Evolutionary conservation across 2,797 vertebrate species (phyloP).

Genomic region (Gadopsis bispinosus): DNA sequence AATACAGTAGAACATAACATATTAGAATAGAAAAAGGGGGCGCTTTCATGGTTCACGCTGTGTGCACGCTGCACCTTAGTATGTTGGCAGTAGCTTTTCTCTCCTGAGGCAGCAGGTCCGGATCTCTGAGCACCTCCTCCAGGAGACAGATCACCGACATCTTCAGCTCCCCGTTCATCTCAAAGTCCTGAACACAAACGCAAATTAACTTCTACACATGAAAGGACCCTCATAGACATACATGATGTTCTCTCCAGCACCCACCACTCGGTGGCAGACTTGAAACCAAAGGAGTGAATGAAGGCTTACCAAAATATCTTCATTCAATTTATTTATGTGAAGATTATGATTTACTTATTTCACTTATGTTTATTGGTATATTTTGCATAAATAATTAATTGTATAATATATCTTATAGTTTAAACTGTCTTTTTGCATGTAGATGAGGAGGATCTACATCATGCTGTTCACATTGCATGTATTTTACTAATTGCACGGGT

Average conservation of each 20-base stretch:
- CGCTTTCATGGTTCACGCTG: slow-evolving; percentile 1
- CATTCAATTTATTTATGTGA: not conserved
- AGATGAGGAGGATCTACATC: not conserved
- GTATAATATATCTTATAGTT: not conserved
- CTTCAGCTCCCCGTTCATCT: slow-evolving; percentile 94
- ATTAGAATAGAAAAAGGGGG: not conserved
- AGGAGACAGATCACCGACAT: slow-evolving; percentile 93
- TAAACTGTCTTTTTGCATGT: not conserved
- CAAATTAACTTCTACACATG: not conserved
- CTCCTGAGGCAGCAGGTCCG: slow-evolving; percentile 97
- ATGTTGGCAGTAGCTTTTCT: slow-evolving; percentile 97
- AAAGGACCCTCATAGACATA: not conserved
- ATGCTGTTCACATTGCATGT: not conserved
- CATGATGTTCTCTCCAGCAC: not conserved
- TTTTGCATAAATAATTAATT: not conserved
- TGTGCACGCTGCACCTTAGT: slow-evolving; percentile 83
- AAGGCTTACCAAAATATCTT: not conserved
- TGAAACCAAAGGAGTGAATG: not conserved
- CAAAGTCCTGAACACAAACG: slow-evolving; percentile 90
- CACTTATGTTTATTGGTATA: not conserved
- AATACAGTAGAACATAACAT: not conserved
- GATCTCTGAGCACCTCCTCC: slow-evolving; percentile 96
- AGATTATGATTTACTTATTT: not conserved
- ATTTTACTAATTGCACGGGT: not conserved
- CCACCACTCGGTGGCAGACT: not conserved